These are phyloP conservation scores for Caenorhabditis becei DNA, from an alignment of 2,888 invertebrate genomes.

Conservation along the genomic window DNA sequence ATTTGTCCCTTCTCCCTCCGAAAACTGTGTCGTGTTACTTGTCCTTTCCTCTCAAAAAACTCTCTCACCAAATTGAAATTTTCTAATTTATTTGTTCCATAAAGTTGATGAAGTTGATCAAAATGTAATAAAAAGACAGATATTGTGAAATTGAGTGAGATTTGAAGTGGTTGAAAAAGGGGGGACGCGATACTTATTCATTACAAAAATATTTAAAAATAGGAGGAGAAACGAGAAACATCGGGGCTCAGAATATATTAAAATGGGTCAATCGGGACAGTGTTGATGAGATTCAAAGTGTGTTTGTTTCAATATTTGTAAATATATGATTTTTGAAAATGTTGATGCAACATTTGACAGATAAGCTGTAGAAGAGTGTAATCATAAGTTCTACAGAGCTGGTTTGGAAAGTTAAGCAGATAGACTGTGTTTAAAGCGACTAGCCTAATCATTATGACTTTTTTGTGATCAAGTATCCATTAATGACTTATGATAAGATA, in stretches of 20 bases:
- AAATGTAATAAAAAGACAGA: background rate
- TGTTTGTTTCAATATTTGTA: conserved; percentile 12
- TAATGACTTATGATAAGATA: no score
- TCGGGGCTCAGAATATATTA: no score
- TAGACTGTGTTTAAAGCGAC: no score
- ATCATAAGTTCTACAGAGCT: no score
- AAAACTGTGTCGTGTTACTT: conserved; percentile 4
- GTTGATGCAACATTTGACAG: conserved; percentile 12
- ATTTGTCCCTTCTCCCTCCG: conserved; percentile 3
- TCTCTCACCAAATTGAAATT: background rate
- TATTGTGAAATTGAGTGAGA: background rate
- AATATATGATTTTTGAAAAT: background rate
- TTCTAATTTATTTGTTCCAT: conserved; percentile 14
- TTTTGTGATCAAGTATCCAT: no score
- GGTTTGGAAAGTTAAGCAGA: no score
- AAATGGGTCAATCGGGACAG: background rate
- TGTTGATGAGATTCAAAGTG: conserved; percentile 10
- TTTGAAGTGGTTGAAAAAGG: background rate
- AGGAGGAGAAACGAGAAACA: background rate
- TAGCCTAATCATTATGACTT: no score
- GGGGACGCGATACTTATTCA: no score
- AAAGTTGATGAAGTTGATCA: background rate
- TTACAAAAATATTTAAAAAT: background rate
- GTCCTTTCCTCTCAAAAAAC: background rate
- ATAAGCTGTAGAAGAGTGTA: background rate